phyloP scores from a whole-genome alignment of 2,797 vertebrate species.

The Eulemur rubriventer region DNA sequence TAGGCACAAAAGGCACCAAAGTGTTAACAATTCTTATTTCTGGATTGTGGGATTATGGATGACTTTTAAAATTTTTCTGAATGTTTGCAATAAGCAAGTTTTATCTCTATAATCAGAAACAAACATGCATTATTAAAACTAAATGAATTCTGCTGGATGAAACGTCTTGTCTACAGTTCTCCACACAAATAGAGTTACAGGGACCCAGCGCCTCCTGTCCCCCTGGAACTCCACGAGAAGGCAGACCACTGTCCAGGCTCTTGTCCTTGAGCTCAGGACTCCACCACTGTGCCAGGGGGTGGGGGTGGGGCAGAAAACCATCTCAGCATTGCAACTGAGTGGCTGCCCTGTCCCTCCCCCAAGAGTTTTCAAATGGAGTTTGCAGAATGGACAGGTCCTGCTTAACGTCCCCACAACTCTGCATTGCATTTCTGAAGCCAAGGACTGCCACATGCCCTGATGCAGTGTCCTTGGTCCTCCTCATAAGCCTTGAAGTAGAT shows the following conservation, averaged over 20 bases:
- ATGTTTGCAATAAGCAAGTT: conserved; percentile 40
- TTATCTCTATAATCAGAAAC: conserved; percentile 61
- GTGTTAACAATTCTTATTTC: conserved; percentile 31
- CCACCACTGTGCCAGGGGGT: background rate
- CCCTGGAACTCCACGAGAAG: background rate
- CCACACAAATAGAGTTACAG: background rate
- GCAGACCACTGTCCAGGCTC: background rate
- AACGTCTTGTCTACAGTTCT: conserved; percentile 20
- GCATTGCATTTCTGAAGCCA: background rate
- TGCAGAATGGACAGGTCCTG: background rate
- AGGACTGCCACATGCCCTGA: background rate
- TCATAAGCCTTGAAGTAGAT: background rate
- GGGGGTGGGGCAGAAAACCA: background rate
- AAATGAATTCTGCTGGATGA: conserved; percentile 39
- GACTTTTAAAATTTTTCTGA: conserved; percentile 33
- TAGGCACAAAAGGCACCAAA: background rate
- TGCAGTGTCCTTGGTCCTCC: background rate
- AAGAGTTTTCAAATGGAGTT: background rate
- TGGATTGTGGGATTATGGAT: conserved; percentile 28
- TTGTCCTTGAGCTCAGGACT: background rate
- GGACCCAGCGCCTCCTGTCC: background rate
- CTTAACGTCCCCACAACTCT: background rate
- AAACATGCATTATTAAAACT: conserved; percentile 61
- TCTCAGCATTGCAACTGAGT: background rate
- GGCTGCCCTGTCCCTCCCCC: background rate